Conservation (phyloP, 2,113 vertebrate species). For the Nesogale talazaci region DNA sequence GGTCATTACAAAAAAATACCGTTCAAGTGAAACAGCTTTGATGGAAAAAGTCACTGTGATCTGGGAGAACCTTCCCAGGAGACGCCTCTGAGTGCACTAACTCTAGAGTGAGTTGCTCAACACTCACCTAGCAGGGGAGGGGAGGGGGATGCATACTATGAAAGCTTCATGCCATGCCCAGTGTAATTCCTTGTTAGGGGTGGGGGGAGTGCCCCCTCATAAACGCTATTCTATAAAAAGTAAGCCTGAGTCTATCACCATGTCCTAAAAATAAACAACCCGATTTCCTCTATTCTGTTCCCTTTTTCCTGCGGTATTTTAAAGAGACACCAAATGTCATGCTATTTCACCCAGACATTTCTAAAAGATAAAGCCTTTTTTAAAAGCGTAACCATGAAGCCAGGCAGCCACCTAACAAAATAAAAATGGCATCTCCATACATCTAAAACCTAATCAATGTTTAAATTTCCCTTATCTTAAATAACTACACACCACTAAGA, state of each 20-base stretch:
- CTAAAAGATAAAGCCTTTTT: constrained; percentile 16
- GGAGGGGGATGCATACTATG: no score
- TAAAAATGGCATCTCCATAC: constrained; percentile 51
- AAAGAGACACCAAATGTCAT: constrained; percentile 32
- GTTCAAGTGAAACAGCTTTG: no score
- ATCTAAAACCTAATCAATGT: constrained; percentile 50
- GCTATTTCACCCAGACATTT: constrained; percentile 39
- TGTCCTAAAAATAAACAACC: constrained; percentile 4
- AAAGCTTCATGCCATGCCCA: no score
- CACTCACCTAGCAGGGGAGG: no score
- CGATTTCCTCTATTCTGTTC: constrained; percentile 17
- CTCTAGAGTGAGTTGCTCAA: no score
- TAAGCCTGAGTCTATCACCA: neutral
- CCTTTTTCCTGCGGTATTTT: constrained; percentile 47
- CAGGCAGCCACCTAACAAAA: constrained; percentile 49
- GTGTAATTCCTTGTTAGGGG: no score
- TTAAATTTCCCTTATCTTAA: constrained; percentile 39
- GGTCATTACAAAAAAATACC: no score
- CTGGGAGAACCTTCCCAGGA: no score
- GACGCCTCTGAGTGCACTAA: no score
- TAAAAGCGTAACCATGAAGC: constrained; percentile 53
- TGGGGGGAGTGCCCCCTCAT: no score
- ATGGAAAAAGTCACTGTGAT: no score
- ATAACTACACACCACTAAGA: neutral
- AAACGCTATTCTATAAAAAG: neutral